A percentile compares a stretch with the other conserved stretches of the same genome.
Conservation (phyloP, 1,140 invertebrate genomes). For the Homarus americanus region DNA sequence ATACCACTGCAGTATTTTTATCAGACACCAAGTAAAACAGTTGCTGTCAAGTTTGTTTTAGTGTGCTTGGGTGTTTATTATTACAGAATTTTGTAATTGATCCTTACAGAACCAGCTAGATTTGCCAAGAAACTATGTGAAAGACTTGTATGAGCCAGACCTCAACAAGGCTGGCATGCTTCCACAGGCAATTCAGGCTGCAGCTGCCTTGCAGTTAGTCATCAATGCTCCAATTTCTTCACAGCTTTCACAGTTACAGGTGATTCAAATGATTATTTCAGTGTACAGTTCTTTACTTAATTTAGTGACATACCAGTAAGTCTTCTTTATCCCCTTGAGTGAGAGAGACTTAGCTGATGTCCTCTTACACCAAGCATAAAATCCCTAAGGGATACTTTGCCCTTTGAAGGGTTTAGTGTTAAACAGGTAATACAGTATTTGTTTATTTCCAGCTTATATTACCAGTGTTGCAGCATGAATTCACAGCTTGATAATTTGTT, state of each 20-base stretch:
- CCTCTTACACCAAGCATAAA: no score
- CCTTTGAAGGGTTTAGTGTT: no score
- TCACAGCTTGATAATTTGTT: no score
- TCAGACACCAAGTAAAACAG: neutral
- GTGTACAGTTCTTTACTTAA: no score
- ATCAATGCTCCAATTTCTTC: constrained; percentile 81
- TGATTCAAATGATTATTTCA: neutral
- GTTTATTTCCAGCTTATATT: no score
- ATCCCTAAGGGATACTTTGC: no score
- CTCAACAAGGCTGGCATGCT: constrained; percentile 86
- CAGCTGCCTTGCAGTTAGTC: constrained; percentile 87
- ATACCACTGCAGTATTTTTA: no score
- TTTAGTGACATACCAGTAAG: no score
- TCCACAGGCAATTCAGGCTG: constrained; percentile 87
- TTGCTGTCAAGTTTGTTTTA: neutral
- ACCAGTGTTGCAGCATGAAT: no score
- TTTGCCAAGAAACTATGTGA: constrained; percentile 85
- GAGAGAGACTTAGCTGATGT: no score
- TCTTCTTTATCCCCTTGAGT: no score
- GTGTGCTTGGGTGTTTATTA: neutral
- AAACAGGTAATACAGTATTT: no score
- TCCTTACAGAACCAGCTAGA: constrained; percentile 82
- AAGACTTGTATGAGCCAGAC: constrained; percentile 86
- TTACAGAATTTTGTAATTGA: neutral
- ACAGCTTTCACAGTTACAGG: constrained; percentile 64